Percentiles rank a stretch among this genome's conserved stretches.
These are phyloP conservation scores for Capromys pilorides DNA, from an alignment of 2,797 vertebrate species.

Conservation along the genomic window DNA sequence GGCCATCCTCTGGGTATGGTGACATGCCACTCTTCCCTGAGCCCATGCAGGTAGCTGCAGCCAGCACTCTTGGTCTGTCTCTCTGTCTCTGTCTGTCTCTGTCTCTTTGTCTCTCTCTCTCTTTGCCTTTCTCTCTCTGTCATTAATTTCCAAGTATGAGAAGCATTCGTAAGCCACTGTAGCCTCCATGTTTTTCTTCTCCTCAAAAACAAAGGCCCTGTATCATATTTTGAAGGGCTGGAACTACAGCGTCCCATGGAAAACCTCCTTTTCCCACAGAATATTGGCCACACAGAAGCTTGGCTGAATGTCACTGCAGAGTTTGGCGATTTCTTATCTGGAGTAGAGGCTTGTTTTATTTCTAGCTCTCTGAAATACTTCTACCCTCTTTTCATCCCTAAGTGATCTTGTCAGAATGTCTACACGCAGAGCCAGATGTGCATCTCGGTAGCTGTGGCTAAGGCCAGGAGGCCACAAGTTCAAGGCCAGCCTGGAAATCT, in stretches of 20 bases:
- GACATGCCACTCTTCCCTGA: rapidly evolving
- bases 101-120: neutral
- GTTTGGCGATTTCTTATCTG: neutral
- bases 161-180: neutral
- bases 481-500: neutral
- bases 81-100: neutral
- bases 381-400: neutral
- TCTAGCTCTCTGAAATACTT: neutral
- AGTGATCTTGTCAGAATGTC: rapidly evolving
- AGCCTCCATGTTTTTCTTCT: neutral
- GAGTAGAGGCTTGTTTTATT: neutral
- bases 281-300: rapidly evolving
- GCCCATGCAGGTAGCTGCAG: neutral
- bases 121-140: neutral
- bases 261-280: rapidly evolving
- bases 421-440: neutral
- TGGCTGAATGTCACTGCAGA: rapidly evolving
- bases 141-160: neutral
- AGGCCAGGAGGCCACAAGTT: neutral
- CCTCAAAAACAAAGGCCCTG: neutral
- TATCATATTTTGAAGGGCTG: rapidly evolving
- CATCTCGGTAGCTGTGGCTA: neutral
- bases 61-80: neutral
- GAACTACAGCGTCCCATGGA: rapidly evolving
- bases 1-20: neutral